A percentile compares a stretch with the other conserved stretches of the same genome.
Conservation (phyloP, 2,888 invertebrate genomes). For the Corbicula japonica region DNA sequence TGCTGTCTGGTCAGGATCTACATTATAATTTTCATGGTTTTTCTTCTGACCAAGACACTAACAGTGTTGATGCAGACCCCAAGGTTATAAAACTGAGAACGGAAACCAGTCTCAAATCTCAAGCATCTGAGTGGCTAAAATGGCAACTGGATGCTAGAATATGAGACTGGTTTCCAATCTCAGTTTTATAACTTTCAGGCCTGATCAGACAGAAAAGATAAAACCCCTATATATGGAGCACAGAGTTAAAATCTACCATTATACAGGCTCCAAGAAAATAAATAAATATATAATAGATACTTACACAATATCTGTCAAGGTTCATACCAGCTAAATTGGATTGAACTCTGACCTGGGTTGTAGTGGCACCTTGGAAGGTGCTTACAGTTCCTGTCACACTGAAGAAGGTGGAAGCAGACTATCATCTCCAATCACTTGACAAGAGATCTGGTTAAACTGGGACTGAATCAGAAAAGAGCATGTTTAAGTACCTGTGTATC, state of each 20-base stretch:
- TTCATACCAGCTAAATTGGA: conserved; percentile 58
- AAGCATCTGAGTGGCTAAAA: too few species aligned
- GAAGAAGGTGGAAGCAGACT: conserved; percentile 78
- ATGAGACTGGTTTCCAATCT: too few species aligned
- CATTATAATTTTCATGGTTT: too few species aligned
- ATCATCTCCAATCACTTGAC: conserved; percentile 81
- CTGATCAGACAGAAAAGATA: too few species aligned
- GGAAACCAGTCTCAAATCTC: too few species aligned
- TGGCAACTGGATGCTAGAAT: too few species aligned
- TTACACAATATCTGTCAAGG: conserved; percentile 67
- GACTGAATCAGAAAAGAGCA: too few species aligned
- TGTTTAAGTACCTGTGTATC: conserved; percentile 68
- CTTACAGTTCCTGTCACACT: conserved; percentile 48
- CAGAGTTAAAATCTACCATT: background rate
- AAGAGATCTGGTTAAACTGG: conserved; percentile 74
- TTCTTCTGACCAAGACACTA: too few species aligned
- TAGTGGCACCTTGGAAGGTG: conserved; percentile 24
- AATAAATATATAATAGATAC: conserved; percentile 27
- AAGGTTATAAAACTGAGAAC: too few species aligned
- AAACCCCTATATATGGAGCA: background rate
- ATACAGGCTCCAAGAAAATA: background rate
- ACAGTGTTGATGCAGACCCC: too few species aligned
- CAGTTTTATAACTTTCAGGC: too few species aligned
- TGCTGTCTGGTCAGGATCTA: too few species aligned
- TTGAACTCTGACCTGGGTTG: conserved; percentile 39